Evolutionary conservation across 2,888 invertebrate species (phyloP), one percentile per base, ranked within the genome.

Genomic region (Tubulanus polymorphus): DNA sequence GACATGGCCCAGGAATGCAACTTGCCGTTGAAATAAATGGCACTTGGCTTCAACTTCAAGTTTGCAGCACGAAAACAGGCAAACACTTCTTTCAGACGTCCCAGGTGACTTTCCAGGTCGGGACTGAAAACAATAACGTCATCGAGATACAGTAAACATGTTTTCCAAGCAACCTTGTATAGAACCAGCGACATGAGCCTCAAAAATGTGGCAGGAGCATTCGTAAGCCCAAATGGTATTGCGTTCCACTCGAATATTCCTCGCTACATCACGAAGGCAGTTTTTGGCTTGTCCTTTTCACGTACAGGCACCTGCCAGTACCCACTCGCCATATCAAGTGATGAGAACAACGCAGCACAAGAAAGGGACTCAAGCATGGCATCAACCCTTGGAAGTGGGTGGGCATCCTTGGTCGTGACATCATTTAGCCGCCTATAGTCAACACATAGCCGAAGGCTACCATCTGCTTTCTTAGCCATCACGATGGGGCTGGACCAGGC

Each of bases 1-100:
- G 26, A 60, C 23, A 46, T 65, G 63, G 3, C 63, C 62, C 29
- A 65, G 54, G 41, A 54, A 65, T 3, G 32, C 23, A 0, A 63
- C 54, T 51, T 55, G 48, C 12, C 56, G 28, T 10, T 50, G 20
- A 45, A 51, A 61, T 56, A 62, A 63, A 2, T 46, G 12, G 50
- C 62, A 62, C 56, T 65, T 62, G 18, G 61, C 37, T 61, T 61
- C 3, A 65, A 37, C 20, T 57, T 65, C 0, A 63, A 37, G 8
- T 55, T 51, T 25, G 62, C 58, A 15, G 51, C 49, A 37, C 54
- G 48, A 2, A 62, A 47, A 20, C 60, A 29, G 10, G 50, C 41
- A 52, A 65, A 63, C 2, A 65, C 59, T 41, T 55, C 37, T 10
- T 55, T 45, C 3, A 62, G 29, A 37, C 62, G 61, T 26, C 53